A percentile compares a stretch with the other conserved stretches of the same genome.
Evolutionary conservation across 2,797 vertebrate species (phyloP).

Genomic region (Xiphorhynchus erythropygius): DNA sequence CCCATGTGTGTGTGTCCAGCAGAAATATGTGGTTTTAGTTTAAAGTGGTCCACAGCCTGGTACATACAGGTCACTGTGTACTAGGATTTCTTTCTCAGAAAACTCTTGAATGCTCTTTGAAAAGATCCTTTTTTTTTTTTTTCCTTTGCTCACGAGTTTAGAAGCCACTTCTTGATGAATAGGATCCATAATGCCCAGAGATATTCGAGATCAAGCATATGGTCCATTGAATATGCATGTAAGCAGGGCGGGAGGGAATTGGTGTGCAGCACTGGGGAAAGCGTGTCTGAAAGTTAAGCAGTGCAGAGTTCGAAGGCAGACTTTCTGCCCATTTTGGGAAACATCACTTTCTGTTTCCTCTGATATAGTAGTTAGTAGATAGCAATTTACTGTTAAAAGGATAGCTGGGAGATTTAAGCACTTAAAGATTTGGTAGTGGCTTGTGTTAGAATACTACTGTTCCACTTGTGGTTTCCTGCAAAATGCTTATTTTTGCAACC

Average conservation of each 20-base stretch:
- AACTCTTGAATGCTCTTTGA: slow-evolving; percentile 31
- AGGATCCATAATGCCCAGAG: slow-evolving; percentile 56
- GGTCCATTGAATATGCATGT: slow-evolving; percentile 72
- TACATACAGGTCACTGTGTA: not conserved
- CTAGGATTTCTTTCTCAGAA: slow-evolving; percentile 34
- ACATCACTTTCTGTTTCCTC: not conserved
- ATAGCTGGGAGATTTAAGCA: not conserved
- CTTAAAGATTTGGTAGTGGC: not conserved
- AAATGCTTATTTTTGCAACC: not conserved
- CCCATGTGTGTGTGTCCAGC: not conserved
- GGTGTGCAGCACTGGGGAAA: not conserved
- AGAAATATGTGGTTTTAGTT: not conserved
- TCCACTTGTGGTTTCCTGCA: not conserved
- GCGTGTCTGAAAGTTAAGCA: not conserved
- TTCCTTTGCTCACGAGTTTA: not conserved
- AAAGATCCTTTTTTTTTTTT: not conserved
- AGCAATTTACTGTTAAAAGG: not conserved
- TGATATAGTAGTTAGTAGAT: not conserved
- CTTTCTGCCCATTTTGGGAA: not conserved
- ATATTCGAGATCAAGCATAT: slow-evolving; percentile 70
- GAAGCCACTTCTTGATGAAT: slow-evolving; percentile 57
- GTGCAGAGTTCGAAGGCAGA: not conserved
- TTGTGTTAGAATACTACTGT: not conserved
- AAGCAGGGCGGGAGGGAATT: not conserved
- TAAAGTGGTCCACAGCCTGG: not conserved